Evolutionary conservation across 2,888 invertebrate species (phyloP).

Genomic region (Perizoma flavofasciatum): DNA sequence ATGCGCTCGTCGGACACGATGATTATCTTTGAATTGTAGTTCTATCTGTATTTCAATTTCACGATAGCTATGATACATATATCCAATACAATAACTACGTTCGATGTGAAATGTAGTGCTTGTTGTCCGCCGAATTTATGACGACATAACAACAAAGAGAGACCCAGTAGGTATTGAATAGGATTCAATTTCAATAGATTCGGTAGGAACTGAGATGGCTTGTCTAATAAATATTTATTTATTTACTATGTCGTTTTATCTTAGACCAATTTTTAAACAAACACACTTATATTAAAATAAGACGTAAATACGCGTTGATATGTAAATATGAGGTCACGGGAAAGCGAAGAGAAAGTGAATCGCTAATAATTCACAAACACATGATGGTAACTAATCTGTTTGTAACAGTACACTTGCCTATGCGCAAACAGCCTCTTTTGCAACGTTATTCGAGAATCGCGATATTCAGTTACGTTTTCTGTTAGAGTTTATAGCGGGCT

Average conservation of each 20-base stretch:
- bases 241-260: conserved; percentile 16
- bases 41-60: conserved; percentile 38
- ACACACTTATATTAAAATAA: conserved; percentile 6
- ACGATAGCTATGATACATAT: conserved; percentile 39
- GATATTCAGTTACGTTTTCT: conserved; percentile 40
- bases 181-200: conserved; percentile 26
- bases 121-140: conserved; percentile 55
- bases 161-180: conserved; percentile 47
- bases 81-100: conserved; percentile 39
- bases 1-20: conserved; percentile 33
- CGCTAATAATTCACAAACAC: conserved; percentile 36
- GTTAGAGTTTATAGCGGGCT: conserved; percentile 23
- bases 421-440: conserved; percentile 32
- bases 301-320: conserved; percentile 14
- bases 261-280: conserved; percentile 3
- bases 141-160: conserved; percentile 55
- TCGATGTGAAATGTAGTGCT: conserved; percentile 54
- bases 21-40: conserved; percentile 35
- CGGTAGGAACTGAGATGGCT: conserved; percentile 26
- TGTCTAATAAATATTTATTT: conserved; percentile 28
- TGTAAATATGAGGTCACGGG: conserved; percentile 25
- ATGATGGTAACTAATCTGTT: conserved; percentile 43
- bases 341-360: conserved; percentile 37
- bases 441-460: conserved; percentile 35
- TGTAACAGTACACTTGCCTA: conserved; percentile 41